Evolutionary conservation across 1,140 invertebrate genomes (phyloP).

Genomic region (Orius insidiosus): DNA sequence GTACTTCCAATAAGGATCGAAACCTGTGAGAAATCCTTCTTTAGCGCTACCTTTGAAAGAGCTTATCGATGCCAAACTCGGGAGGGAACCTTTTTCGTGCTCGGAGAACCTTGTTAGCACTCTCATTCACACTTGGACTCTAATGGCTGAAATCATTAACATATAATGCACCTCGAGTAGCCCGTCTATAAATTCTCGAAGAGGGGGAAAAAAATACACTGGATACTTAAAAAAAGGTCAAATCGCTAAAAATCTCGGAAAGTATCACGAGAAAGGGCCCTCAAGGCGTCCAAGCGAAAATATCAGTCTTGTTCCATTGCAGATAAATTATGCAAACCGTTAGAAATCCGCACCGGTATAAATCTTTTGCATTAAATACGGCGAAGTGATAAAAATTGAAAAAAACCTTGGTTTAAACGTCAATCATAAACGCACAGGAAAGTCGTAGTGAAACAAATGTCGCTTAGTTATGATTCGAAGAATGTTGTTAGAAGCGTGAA

Average conservation of each 20-base stretch:
- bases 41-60: not conserved
- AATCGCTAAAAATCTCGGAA: not conserved
- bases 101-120: slow-evolving; percentile 5
- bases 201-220: too few species aligned
- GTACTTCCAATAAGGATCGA: too few species aligned
- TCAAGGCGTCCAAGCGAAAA: not conserved
- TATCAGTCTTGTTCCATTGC: not conserved
- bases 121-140: slow-evolving; percentile 8
- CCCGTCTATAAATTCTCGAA: not conserved
- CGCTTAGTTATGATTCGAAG: too few species aligned
- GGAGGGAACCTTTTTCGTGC: slow-evolving; percentile 5
- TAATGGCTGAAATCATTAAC: slow-evolving; percentile 12
- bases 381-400: too few species aligned
- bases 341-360: too few species aligned
- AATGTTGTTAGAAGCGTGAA: too few species aligned
- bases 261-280: not conserved
- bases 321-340: too few species aligned
- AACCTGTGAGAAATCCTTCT: not conserved
- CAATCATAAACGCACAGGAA: too few species aligned
- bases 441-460: too few species aligned
- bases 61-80: not conserved
- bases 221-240: slow-evolving; percentile 1
- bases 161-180: slow-evolving; percentile 10
- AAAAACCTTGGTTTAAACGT: too few species aligned
- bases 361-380: too few species aligned